Percentiles rank a stretch among this genome's conserved stretches.
Evolutionary conservation across 2,113 vertebrate genomes (phyloP).

Genomic region (Otis tarda): DNA sequence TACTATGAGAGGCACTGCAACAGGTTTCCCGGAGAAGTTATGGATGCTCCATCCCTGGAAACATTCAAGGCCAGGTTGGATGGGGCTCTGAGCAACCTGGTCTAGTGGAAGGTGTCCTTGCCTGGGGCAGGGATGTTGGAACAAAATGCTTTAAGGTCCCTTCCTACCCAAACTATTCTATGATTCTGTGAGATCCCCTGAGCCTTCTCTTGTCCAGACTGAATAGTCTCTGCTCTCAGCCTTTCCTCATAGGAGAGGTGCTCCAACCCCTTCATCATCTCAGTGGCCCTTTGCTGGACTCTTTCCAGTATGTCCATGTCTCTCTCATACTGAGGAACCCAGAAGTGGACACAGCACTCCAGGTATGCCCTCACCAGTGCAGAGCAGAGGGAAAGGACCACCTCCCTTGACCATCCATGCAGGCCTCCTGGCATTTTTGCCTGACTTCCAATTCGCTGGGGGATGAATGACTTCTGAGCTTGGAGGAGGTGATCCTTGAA

Average conservation of each 20-base stretch:
- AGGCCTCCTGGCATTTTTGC: not conserved
- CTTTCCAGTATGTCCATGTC: not conserved
- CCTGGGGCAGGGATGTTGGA: no score
- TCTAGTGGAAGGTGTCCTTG: no score
- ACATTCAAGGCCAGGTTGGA: no score
- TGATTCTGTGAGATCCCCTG: not conserved
- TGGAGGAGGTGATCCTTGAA: not conserved
- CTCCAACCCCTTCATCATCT: not conserved
- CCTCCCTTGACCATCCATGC: fast-evolving
- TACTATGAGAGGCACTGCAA: no score
- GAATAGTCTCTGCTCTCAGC: not conserved
- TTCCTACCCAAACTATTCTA: no score
- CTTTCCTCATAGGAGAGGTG: not conserved
- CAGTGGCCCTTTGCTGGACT: not conserved
- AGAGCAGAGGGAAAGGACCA: not conserved
- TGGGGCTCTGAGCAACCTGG: no score
- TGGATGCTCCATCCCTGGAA: no score
- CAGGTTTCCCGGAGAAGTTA: no score
- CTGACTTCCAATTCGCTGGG: not conserved
- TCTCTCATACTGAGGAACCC: not conserved
- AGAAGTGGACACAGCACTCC: not conserved
- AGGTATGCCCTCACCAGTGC: not conserved
- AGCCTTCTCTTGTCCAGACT: not conserved
- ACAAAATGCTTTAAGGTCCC: no score
- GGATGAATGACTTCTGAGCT: not conserved